phyloP scores from a whole-genome alignment of 2,888 invertebrate species.

The Mantis religiosa region DNA sequence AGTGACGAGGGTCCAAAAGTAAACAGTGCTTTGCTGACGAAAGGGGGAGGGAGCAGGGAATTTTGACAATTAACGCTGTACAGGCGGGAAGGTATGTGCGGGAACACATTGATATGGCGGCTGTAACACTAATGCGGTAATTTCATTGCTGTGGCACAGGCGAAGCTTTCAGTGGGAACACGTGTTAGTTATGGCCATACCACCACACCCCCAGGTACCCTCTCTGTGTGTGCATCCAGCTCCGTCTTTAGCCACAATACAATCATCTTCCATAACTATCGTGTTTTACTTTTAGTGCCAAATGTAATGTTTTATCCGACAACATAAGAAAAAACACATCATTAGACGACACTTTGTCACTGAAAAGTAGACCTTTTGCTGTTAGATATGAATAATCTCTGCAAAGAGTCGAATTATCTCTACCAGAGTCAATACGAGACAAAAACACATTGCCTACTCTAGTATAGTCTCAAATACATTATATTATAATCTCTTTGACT shows the following conservation, averaged over 20 bases:
- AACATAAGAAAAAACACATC: no score
- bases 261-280: no score
- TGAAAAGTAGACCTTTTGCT: no score
- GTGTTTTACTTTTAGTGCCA: no score
- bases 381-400: no score
- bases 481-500: no score
- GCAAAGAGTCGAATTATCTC: no score
- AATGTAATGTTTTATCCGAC: no score
- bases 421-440: no score
- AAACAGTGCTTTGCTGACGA: neutral
- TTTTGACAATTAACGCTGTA: neutral
- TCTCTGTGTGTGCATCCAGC: neutral
- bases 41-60: neutral
- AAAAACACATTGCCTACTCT: no score
- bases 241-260: neutral
- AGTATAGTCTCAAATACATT: no score
- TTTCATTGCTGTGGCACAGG: slow-evolving; percentile 2
- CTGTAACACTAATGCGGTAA: slow-evolving; percentile 8
- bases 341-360: no score
- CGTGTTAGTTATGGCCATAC: neutral
- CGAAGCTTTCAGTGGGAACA: neutral
- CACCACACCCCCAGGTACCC: neutral
- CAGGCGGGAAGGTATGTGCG: neutral
- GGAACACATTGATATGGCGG: neutral
- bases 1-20: neutral